These are phyloP conservation scores for Dermatemys mawii DNA, from an alignment of 2,113 vertebrate species.

Conservation along the genomic window DNA sequence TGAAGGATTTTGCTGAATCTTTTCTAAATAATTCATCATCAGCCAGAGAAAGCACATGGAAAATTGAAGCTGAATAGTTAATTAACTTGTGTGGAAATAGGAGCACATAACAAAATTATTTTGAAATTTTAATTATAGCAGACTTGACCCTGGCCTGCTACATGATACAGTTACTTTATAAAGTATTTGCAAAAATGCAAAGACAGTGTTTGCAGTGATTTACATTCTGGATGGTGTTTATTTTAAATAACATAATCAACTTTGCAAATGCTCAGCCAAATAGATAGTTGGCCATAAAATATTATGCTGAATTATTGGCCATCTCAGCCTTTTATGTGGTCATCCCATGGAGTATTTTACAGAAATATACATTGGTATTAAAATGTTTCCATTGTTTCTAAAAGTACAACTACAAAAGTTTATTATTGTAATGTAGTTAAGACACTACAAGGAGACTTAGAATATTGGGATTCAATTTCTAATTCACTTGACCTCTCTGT, in stretches of 20 bases:
- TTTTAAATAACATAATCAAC: background rate
- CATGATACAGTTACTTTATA: background rate
- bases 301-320: background rate
- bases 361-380: background rate
- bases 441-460: background rate
- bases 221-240: background rate
- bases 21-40: constrained; percentile 7
- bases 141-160: background rate
- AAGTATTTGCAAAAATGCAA: background rate
- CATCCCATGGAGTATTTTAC: background rate
- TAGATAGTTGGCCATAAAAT: background rate
- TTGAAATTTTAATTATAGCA: background rate
- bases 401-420: background rate
- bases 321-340: background rate
- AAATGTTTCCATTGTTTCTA: background rate
- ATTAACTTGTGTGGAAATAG: background rate
- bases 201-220: background rate
- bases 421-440: background rate
- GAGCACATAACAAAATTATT: background rate
- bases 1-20: background rate
- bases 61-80: background rate
- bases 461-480: background rate
- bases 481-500: background rate
- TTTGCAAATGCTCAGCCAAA: background rate
- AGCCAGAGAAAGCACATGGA: background rate